A percentile compares a stretch with the other conserved stretches of the same genome.
Conservation (phyloP, 2,113 vertebrate genomes). For the Pardalotus punctatus region DNA sequence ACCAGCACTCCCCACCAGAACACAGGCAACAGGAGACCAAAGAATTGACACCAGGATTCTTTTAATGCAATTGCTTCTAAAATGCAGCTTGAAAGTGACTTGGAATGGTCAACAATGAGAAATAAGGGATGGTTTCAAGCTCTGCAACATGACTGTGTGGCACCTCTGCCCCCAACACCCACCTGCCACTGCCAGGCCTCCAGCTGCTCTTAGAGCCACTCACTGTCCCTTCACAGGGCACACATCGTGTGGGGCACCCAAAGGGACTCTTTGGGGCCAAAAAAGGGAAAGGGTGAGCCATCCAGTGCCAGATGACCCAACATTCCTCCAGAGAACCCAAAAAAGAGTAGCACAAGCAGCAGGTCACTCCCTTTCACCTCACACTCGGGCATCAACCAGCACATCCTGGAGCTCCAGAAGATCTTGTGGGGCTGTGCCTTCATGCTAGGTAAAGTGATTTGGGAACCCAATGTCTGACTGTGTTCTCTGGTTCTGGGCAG, state of each 20-base stretch:
- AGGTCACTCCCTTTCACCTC: neutral
- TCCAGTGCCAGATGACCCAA: neutral
- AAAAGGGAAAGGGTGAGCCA: neutral
- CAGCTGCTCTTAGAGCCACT: rapidly evolving
- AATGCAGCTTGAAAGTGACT: slow-evolving; percentile 13
- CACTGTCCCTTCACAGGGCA: neutral
- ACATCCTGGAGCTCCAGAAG: neutral
- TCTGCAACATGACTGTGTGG: rapidly evolving
- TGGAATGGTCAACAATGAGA: neutral
- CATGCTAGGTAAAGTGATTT: neutral
- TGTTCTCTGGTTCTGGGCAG: neutral
- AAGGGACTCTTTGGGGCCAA: neutral
- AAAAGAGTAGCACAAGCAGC: neutral
- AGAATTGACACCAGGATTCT: neutral
- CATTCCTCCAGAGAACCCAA: rapidly evolving
- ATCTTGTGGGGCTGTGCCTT: neutral
- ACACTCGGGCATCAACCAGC: neutral
- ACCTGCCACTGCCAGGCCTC: rapidly evolving
- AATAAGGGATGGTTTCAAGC: neutral
- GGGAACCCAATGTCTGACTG: neutral
- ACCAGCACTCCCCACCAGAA: neutral
- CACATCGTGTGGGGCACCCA: rapidly evolving
- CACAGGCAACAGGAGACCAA: neutral
- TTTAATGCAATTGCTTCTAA: slow-evolving; percentile 52
- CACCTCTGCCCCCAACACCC: neutral